Conservation (phyloP, 2,888 invertebrate species). For the Phortica okadai region DNA sequence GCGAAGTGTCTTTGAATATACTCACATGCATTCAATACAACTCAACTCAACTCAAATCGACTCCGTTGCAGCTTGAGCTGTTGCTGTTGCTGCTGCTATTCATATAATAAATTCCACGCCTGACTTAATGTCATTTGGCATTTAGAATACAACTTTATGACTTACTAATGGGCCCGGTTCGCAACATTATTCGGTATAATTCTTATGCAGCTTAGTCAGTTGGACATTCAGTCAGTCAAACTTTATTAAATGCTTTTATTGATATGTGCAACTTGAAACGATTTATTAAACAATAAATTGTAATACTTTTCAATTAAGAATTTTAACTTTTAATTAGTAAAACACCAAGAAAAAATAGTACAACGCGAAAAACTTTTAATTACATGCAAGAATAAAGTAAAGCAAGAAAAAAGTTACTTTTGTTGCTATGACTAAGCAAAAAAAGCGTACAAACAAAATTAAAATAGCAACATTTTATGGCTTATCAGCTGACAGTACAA, state of each 20-base stretch:
- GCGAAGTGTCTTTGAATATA: constrained; percentile 17
- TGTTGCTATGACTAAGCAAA: no score
- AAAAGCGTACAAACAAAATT: not conserved
- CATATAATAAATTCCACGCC: not conserved
- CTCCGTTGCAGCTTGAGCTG: no score
- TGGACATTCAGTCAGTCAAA: constrained; percentile 3
- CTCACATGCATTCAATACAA: not conserved
- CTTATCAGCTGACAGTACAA: constrained; percentile 13
- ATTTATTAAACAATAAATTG: constrained; percentile 9
- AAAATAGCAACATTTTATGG: not conserved
- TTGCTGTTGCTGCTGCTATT: no score
- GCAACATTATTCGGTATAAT: not conserved
- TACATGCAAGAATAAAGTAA: no score
- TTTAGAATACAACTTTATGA: constrained; percentile 7
- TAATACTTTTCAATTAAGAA: constrained; percentile 17
- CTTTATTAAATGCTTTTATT: constrained; percentile 24
- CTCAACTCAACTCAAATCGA: not conserved
- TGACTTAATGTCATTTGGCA: constrained; percentile 13
- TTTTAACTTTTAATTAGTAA: not conserved
- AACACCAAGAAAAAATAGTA: no score
- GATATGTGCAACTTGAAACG: not conserved
- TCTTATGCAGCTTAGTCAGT: not conserved
- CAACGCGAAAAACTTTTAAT: no score
- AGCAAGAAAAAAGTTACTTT: no score
- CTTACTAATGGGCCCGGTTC: constrained; percentile 16